Percentiles rank a stretch among this genome's conserved stretches.
Conservation (phyloP, 2,113 vertebrate species). For the Calidris pygmaea region DNA sequence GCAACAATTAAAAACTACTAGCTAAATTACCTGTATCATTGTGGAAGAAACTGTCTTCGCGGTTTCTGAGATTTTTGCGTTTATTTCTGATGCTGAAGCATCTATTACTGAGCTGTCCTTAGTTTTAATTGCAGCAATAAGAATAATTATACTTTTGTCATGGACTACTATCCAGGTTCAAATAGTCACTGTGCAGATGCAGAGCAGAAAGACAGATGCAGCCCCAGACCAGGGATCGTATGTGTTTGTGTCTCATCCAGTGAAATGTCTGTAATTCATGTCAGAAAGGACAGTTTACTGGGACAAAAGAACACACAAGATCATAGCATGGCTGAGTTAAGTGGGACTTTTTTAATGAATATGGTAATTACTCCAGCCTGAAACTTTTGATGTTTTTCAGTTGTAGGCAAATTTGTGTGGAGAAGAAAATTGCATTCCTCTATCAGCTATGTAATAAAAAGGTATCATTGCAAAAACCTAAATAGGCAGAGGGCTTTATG, state of each 20-base stretch:
- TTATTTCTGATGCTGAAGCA: background rate
- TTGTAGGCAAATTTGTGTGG: background rate
- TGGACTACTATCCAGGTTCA: background rate
- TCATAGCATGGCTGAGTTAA: background rate
- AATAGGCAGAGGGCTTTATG: background rate
- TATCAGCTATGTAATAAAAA: background rate
- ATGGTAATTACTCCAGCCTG: background rate
- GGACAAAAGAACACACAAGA: background rate
- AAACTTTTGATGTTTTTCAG: background rate
- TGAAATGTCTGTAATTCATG: background rate
- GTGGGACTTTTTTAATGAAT: background rate
- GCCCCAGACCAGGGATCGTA: background rate
- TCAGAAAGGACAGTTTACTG: background rate
- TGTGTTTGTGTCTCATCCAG: background rate
- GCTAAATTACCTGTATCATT: background rate
- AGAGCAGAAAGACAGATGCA: background rate
- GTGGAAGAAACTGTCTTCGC: background rate
- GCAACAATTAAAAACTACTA: background rate
- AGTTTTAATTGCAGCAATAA: background rate
- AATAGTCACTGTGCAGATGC: background rate
- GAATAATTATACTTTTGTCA: background rate
- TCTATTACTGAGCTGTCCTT: background rate
- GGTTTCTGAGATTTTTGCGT: background rate
- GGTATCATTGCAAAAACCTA: background rate
- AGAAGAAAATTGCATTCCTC: background rate